phyloP scores from a whole-genome alignment of 1,140 invertebrate genomes.

The Rhopalosiphum padi region DNA sequence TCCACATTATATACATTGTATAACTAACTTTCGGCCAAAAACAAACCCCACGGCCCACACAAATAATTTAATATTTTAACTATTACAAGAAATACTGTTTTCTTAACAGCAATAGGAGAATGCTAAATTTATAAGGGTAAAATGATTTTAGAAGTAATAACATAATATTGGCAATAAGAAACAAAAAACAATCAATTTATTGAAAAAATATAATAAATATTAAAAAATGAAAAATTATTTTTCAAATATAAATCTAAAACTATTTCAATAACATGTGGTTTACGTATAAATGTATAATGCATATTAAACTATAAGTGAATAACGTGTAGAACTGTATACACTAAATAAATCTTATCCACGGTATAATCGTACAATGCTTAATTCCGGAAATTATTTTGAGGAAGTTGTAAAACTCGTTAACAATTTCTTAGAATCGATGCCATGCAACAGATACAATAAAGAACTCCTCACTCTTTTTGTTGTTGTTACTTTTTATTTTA shows the following conservation, averaged over 20 bases:
- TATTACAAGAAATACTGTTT: background rate
- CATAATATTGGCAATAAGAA: background rate
- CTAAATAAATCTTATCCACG: background rate
- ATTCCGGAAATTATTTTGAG: slow-evolving; percentile 20
- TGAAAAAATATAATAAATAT: background rate
- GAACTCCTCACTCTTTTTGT: background rate
- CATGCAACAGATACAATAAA: background rate
- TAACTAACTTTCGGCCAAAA: background rate
- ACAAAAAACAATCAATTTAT: background rate
- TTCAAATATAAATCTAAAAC: background rate
- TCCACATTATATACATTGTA: no score
- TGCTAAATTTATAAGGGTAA: background rate
- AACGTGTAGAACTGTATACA: background rate
- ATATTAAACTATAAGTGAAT: background rate
- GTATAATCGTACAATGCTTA: background rate
- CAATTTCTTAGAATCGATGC: background rate
- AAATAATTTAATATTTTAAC: background rate
- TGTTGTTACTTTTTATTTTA: background rate
- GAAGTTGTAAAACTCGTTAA: background rate
- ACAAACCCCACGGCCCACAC: background rate
- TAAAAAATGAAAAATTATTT: background rate
- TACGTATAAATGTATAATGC: background rate
- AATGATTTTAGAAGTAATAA: background rate
- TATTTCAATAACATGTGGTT: background rate
- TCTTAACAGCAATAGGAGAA: background rate